phyloP scores from a whole-genome alignment of 2,113 vertebrate species.

The Apeltes quadracus region DNA sequence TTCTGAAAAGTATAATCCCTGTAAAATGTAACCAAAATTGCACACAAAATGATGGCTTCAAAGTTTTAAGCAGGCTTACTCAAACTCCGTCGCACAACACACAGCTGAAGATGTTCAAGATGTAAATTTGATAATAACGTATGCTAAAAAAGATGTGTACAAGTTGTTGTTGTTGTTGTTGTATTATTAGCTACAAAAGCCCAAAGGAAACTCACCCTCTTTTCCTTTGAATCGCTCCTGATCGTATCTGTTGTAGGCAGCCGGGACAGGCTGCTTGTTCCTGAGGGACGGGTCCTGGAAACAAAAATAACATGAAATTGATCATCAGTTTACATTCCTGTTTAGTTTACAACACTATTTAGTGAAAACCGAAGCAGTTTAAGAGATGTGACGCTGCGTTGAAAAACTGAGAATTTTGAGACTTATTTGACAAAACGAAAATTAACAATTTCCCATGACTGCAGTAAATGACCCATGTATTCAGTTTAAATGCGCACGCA shows the following conservation, averaged over 20 bases:
- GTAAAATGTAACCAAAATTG: not conserved
- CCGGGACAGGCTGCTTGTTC: slow-evolving; percentile 94
- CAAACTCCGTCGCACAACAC: too few relatives aligned
- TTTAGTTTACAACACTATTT: not conserved
- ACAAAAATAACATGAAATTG: slow-evolving; percentile 3
- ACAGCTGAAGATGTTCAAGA: too few relatives aligned
- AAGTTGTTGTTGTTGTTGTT: too few relatives aligned
- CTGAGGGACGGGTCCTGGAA: slow-evolving; percentile 90
- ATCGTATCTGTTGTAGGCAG: slow-evolving; percentile 98
- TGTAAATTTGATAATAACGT: too few relatives aligned
- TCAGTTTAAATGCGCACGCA: too few relatives aligned
- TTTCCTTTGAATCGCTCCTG: slow-evolving; percentile 99
- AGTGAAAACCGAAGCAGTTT: not conserved
- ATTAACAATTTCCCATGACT: too few relatives aligned
- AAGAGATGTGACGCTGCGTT: not conserved
- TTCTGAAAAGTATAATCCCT: not conserved
- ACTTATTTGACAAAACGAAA: slow-evolving; percentile 10
- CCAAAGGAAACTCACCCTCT: slow-evolving; percentile 85
- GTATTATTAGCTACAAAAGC: not conserved
- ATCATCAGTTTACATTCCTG: not conserved
- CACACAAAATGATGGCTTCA: not conserved
- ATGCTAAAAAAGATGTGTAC: too few relatives aligned
- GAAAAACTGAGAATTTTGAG: slow-evolving; percentile 12
- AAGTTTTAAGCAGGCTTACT: too few relatives aligned
- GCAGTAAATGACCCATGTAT: too few relatives aligned